Evolutionary conservation across 2,888 invertebrate genomes (phyloP).

Genomic region (Platerodrilus igneus): DNA sequence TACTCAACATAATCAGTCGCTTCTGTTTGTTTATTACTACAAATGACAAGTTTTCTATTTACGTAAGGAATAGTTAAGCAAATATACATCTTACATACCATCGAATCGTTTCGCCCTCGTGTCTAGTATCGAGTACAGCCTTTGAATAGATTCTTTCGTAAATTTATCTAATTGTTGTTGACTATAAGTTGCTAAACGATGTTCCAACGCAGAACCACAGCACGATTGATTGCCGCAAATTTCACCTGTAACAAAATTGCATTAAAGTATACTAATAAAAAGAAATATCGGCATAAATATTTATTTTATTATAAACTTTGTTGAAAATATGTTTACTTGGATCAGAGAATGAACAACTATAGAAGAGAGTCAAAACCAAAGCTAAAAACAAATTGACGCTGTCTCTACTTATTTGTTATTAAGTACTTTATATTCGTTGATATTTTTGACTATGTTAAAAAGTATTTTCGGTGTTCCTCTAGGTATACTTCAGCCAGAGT

Average conservation of each 20-base stretch:
- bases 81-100: conserved; percentile 57
- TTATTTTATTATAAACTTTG: no score
- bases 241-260: conserved; percentile 52
- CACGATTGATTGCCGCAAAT: conserved; percentile 54
- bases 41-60: conserved; percentile 13
- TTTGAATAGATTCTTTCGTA: conserved; percentile 69
- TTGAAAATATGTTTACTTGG: no score
- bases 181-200: conserved; percentile 65
- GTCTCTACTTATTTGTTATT: no score
- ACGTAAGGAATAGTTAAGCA: conserved; percentile 16
- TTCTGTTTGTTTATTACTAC: conserved; percentile 16
- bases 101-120: conserved; percentile 80
- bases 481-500: no score
- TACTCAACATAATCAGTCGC: conserved; percentile 18
- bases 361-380: no score
- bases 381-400: no score
- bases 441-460: no score
- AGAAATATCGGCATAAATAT: no score
- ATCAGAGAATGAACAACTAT: no score
- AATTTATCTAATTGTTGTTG: conserved; percentile 70
- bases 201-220: conserved; percentile 64
- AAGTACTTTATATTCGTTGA: no score
- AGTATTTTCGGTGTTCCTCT: no score
- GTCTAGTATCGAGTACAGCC: conserved; percentile 69
- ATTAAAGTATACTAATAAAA: conserved; percentile 8